phyloP scores from a whole-genome alignment of 2,888 invertebrate genomes.

The Leptinotarsa rubiginosa region DNA sequence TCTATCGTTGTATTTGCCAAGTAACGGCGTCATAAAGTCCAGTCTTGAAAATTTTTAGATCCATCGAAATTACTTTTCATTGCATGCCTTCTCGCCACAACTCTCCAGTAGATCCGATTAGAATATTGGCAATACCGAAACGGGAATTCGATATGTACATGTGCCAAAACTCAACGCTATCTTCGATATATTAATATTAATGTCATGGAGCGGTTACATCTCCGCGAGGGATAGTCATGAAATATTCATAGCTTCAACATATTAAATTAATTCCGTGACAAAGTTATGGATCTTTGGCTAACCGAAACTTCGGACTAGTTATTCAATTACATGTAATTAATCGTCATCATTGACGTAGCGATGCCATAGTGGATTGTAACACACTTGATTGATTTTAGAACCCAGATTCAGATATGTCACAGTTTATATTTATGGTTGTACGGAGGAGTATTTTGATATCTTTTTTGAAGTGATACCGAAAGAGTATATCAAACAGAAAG shows the following conservation, averaged over 20 bases:
- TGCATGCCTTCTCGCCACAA: background rate
- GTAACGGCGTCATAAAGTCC: too few relatives aligned
- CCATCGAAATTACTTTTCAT: background rate
- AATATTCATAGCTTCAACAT: constrained; percentile 39
- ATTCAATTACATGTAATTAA: constrained; percentile 34
- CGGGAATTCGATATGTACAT: constrained; percentile 34
- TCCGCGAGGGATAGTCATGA: constrained; percentile 33
- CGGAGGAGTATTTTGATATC: background rate
- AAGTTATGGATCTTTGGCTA: constrained; percentile 43
- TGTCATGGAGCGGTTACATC: constrained; percentile 34
- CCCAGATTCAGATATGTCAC: background rate
- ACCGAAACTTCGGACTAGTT: constrained; percentile 36
- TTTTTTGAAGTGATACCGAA: background rate
- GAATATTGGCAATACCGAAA: constrained; percentile 29
- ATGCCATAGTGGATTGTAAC: background rate
- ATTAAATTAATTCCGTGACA: constrained; percentile 39
- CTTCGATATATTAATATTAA: constrained; percentile 41
- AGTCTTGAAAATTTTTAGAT: background rate
- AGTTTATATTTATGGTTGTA: background rate
- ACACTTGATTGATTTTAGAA: background rate
- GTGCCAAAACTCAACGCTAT: constrained; percentile 39
- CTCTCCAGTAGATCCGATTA: constrained; percentile 18
- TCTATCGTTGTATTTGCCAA: too few relatives aligned
- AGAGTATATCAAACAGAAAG: too few relatives aligned
- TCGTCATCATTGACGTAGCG: constrained; percentile 18